Base-by-base conservation (phyloP, 1,140 invertebrate genomes). In the Tetragnatha versicolor region DNA sequence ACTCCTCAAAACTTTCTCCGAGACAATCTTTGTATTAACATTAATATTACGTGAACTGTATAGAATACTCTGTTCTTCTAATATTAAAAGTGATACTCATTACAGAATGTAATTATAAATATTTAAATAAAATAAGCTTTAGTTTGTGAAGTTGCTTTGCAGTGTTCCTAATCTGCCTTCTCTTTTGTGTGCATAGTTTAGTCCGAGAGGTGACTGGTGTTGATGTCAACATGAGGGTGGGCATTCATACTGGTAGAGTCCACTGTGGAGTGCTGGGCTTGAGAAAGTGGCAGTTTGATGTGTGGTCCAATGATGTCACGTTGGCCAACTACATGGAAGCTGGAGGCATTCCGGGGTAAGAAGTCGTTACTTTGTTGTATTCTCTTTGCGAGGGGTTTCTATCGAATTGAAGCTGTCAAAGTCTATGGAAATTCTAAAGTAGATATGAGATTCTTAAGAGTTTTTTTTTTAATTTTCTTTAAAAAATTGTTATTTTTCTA, bases 281-380 rank as follows among this genome's bases (percentile, higher is more conserved):
- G 0, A 84, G 91, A 47, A 95, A 93, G 86, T 96, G 93, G 91
- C 94, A 94, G 85, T 96, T 96, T 87, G 94, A 96, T 85, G 94
- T 98, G 14, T 98, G 95, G 95, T 95, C 93, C 81, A 97, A 98
- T 85, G 95, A 98, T 86, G 96, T 98, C 79, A 97, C 94, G 3
- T 86, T 96, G 31, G 95, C 95, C 35, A 98, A 98, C 87, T 92
- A 95, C 84, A 98, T 98, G 96, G 96, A 98, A 86, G 94, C 93
- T 83, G 94, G 94, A 0, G 95, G 96, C 25, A 91, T 95, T 79
- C 94, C 96, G 17, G 95, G 95, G 91, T 94, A 87, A 89, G 87
- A 86, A 20, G 39, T n/a, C n/a, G 37, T 14, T 10, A 12, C n/a
- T 22, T 47, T 20, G 27, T 63, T 12, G 20, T 47, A 2, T 20